phyloP scores from a whole-genome alignment of 1,140 invertebrate species.

The Prorops nasuta region DNA sequence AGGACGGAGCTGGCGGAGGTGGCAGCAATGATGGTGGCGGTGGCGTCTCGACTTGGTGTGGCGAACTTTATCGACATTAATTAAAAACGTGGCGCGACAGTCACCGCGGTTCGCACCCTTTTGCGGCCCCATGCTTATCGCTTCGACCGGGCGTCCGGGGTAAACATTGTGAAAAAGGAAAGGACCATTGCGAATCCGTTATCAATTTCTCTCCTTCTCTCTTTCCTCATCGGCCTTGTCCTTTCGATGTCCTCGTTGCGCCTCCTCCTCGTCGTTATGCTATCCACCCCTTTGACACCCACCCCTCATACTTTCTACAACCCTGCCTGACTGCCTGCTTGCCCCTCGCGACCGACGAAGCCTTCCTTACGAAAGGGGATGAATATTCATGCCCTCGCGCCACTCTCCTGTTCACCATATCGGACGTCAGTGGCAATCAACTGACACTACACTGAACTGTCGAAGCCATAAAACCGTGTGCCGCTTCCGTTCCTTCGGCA shows the following conservation, averaged over 20 bases:
- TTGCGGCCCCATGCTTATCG: slow-evolving; percentile 46
- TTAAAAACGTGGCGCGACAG: slow-evolving; percentile 43
- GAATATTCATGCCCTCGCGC: slow-evolving; percentile 54
- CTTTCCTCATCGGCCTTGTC: slow-evolving; percentile 21
- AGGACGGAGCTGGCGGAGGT: no score
- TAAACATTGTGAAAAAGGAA: slow-evolving; percentile 53
- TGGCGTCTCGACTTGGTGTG: slow-evolving; percentile 21
- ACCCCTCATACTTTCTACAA: not conserved
- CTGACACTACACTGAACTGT: slow-evolving; percentile 27
- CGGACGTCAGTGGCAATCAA: slow-evolving; percentile 54
- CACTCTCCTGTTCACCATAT: slow-evolving; percentile 46
- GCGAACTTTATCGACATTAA: slow-evolving; percentile 36
- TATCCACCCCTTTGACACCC: slow-evolving; percentile 3
- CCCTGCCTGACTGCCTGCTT: not conserved
- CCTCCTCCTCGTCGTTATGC: not conserved
- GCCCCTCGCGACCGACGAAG: slow-evolving; percentile 20
- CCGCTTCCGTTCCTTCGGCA: no score
- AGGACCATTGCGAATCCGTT: slow-evolving; percentile 50
- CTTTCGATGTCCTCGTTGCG: slow-evolving; percentile 14
- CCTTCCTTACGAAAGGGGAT: slow-evolving; percentile 50
- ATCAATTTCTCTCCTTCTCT: slow-evolving; percentile 41
- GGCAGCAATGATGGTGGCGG: not conserved
- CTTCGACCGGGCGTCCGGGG: slow-evolving; percentile 41
- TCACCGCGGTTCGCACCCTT: slow-evolving; percentile 20
- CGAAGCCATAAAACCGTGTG: not conserved